phyloP scores from a whole-genome alignment of 2,888 invertebrate genomes.

The Luperina testacea region DNA sequence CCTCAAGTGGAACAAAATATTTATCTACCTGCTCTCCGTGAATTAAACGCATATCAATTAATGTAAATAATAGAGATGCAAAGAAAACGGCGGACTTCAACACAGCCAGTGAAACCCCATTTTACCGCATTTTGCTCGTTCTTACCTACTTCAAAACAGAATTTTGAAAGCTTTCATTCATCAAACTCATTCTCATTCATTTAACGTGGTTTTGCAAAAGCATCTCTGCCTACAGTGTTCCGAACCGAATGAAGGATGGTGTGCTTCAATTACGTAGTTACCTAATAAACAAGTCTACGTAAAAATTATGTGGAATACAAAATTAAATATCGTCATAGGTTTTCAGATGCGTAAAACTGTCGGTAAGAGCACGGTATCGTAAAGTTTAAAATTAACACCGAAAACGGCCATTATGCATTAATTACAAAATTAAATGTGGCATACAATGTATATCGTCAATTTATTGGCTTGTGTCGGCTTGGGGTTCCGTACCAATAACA shows the following conservation, averaged over 20 bases:
- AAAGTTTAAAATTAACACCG: constrained; percentile 36
- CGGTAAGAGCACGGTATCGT: constrained; percentile 31
- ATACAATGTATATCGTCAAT: constrained; percentile 58
- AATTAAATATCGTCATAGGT: constrained; percentile 24
- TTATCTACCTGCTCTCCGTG: constrained; percentile 10
- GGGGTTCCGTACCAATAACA: constrained; percentile 47
- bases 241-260: constrained; percentile 20
- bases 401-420: constrained; percentile 42
- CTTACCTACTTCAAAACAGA: constrained; percentile 45
- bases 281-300: constrained; percentile 15
- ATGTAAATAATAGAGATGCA: constrained; percentile 44
- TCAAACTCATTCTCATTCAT: constrained; percentile 56
- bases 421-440: constrained; percentile 54
- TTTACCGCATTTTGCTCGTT: constrained; percentile 47
- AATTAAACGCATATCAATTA: constrained; percentile 53
- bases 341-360: constrained; percentile 41
- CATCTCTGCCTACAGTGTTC: constrained; percentile 16
- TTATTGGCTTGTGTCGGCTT: constrained; percentile 46
- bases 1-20: constrained; percentile 32
- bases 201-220: constrained; percentile 53
- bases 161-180: constrained; percentile 62
- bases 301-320: constrained; percentile 28
- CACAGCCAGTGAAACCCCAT: constrained; percentile 27
- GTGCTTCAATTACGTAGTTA: constrained; percentile 21
- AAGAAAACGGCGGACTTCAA: constrained; percentile 40